Evolutionary conservation across 2,113 vertebrate species (phyloP).

Genomic region (Myotis yumanensis): DNA sequence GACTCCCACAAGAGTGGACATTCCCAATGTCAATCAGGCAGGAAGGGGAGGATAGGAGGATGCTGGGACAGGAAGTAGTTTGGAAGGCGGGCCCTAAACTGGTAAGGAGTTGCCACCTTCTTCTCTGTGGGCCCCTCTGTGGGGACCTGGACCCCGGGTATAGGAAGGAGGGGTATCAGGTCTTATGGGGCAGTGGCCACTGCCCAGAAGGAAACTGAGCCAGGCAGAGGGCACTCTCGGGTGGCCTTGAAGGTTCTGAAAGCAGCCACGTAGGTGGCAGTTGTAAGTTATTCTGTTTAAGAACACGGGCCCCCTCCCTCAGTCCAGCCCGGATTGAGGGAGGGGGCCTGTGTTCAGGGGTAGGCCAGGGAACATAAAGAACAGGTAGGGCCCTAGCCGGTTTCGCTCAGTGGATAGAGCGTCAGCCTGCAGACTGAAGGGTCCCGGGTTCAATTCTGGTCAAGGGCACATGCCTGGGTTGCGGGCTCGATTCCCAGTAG

Average conservation of each 20-base stretch:
- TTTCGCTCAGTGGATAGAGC: too few relatives aligned
- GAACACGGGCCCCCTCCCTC: too few relatives aligned
- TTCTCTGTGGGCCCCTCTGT: not conserved
- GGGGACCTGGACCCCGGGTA: not conserved
- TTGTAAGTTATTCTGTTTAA: not conserved
- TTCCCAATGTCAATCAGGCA: not conserved
- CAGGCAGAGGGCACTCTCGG: not conserved
- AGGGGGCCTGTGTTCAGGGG: not conserved
- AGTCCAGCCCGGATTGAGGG: not conserved
- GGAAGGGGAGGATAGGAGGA: not conserved
- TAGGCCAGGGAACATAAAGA: not conserved
- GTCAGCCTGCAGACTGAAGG: too few relatives aligned
- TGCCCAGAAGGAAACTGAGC: not conserved
- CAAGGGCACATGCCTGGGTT: too few relatives aligned
- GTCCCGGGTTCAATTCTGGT: too few relatives aligned
- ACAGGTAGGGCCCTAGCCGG: not conserved
- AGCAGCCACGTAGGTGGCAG: not conserved
- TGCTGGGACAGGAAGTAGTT: constrained; percentile 58
- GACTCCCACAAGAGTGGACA: not conserved
- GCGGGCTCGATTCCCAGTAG: too few relatives aligned
- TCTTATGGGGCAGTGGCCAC: not conserved
- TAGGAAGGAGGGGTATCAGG: too few relatives aligned
- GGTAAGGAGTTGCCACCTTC: not conserved
- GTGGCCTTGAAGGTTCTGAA: not conserved
- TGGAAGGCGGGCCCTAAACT: not conserved